Evolutionary conservation across 2,113 vertebrate genomes (phyloP).

Genomic region (Zosterops hypoxanthus): DNA sequence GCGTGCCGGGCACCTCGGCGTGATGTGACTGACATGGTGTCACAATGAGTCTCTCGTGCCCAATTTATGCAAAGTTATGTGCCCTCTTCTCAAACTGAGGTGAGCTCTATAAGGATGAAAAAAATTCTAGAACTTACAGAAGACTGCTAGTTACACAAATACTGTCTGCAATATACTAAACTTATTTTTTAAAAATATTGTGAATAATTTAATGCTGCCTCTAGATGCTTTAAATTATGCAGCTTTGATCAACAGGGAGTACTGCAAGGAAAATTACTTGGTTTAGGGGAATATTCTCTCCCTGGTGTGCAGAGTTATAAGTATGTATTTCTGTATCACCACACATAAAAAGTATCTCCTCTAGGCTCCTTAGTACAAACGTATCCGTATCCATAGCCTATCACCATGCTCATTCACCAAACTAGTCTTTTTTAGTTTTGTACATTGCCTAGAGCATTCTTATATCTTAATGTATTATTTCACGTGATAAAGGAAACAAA

Average conservation of each 20-base stretch:
- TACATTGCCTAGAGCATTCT: neutral
- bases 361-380: slow-evolving; percentile 6
- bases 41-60: neutral
- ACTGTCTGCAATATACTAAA: neutral
- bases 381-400: slow-evolving; percentile 33
- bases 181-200: neutral
- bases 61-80: neutral
- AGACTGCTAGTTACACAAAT: neutral
- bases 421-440: slow-evolving; percentile 7
- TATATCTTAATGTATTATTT: neutral
- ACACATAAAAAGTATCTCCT: slow-evolving; percentile 23
- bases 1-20: neutral
- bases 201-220: slow-evolving; percentile 65
- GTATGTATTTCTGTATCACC: slow-evolving; percentile 10
- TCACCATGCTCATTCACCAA: slow-evolving; percentile 7
- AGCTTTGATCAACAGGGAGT: slow-evolving; percentile 74
- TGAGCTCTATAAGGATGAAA: neutral
- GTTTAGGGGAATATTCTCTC: slow-evolving; percentile 26
- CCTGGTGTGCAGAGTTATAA: slow-evolving; percentile 22
- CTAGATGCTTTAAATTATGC: slow-evolving; percentile 71
- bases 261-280: slow-evolving; percentile 28
- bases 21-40: neutral
- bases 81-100: neutral
- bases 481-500: neutral
- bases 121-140: neutral